Percentiles rank a stretch among this genome's conserved stretches.
Conservation (phyloP, 2,888 invertebrate genomes). For the Hyposoter didymator region DNA sequence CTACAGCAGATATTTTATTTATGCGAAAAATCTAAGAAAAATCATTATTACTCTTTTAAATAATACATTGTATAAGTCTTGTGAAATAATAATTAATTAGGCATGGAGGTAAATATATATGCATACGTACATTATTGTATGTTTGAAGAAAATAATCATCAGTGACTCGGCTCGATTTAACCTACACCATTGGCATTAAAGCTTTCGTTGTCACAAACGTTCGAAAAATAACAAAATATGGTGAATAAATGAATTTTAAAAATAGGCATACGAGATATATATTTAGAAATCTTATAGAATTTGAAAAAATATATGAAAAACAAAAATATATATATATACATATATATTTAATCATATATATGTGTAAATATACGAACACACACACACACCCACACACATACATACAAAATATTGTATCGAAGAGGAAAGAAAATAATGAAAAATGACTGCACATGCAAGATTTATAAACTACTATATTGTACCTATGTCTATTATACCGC, state of each 20-base stretch:
- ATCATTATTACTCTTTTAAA: conserved; percentile 74
- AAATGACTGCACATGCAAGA: conserved; percentile 81
- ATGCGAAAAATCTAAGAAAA: conserved; percentile 71
- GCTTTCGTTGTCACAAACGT: conserved; percentile 78
- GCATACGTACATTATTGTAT: conserved; percentile 51
- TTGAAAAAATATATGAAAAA: conserved; percentile 51
- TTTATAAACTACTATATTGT: conserved; percentile 82
- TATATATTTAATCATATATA: conserved; percentile 79
- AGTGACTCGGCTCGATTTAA: conserved; percentile 73
- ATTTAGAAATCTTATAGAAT: conserved; percentile 61
- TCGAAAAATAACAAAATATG: conserved; percentile 68
- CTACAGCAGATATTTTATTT: conserved; percentile 77
- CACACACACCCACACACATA: conserved; percentile 81
- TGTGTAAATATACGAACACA: conserved; percentile 74
- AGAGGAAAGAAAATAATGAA: conserved; percentile 66
- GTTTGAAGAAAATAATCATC: conserved; percentile 65
- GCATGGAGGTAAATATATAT: conserved; percentile 56
- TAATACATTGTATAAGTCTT: conserved; percentile 69
- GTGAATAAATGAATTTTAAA: conserved; percentile 70
- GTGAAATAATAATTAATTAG: conserved; percentile 66
- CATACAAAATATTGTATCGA: conserved; percentile 81
- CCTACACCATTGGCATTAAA: conserved; percentile 73
- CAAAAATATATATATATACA: conserved; percentile 69
- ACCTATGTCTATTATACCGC: conserved; percentile 81
- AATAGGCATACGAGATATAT: conserved; percentile 78